phyloP scores from a whole-genome alignment of 2,797 vertebrate genomes.

The Enteromius unitaeniatus region DNA sequence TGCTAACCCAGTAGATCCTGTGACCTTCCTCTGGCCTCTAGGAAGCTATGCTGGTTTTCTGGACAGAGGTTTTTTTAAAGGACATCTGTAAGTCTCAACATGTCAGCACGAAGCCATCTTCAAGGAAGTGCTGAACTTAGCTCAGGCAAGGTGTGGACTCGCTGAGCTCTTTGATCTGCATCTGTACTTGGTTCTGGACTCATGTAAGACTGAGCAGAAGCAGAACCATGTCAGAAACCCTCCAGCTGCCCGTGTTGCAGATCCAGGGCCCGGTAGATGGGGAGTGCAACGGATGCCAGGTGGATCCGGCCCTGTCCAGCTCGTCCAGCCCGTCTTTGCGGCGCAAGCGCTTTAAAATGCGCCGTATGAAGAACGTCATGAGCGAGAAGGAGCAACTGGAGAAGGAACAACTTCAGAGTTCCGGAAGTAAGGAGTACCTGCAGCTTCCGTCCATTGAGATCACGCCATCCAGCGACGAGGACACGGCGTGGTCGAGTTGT shows the following conservation, averaged over 20 bases:
- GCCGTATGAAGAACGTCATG: constrained; percentile 74
- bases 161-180: not conserved
- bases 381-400: constrained; percentile 64
- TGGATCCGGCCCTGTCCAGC: constrained; percentile 68
- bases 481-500: constrained; percentile 80
- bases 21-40: constrained; percentile 63
- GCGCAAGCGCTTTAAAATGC: constrained; percentile 84
- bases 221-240: constrained; percentile 78
- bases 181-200: constrained; percentile 13
- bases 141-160: constrained; percentile 18
- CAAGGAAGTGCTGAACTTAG: constrained; percentile 7
- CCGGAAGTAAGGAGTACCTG: constrained; percentile 79
- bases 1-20: constrained; percentile 31
- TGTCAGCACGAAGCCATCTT: not conserved
- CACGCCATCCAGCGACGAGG: constrained; percentile 88
- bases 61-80: constrained; percentile 7
- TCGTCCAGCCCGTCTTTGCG: constrained; percentile 80
- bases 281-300: constrained; percentile 3
- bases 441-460: constrained; percentile 88
- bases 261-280: constrained; percentile 75
- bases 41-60: constrained; percentile 35
- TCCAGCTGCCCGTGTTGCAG: constrained; percentile 81
- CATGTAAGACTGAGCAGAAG: constrained; percentile 45
- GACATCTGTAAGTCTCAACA: not conserved
- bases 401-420: constrained; percentile 59